phyloP scores from a whole-genome alignment of 2,888 invertebrate species.

The Thecocarcelia acutangulata region DNA sequence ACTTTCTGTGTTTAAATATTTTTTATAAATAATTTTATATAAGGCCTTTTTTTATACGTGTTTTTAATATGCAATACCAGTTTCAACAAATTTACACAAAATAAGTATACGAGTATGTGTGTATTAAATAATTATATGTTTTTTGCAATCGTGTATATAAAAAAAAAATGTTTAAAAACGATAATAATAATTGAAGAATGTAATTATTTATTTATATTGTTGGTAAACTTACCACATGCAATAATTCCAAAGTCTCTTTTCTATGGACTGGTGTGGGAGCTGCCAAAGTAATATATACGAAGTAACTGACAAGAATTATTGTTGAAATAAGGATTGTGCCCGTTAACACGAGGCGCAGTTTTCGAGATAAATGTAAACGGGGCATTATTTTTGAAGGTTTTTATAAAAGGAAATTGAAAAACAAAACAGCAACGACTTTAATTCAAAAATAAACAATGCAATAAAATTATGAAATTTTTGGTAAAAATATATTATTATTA shows the following conservation, averaged over 20 bases:
- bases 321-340: constrained; percentile 75
- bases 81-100: no score
- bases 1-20: no score
- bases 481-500: neutral
- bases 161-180: no score
- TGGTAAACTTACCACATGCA: constrained; percentile 81
- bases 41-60: no score
- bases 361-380: constrained; percentile 78
- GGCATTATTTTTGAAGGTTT: constrained; percentile 74
- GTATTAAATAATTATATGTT: no score
- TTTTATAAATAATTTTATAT: no score
- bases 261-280: neutral
- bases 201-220: no score
- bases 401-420: constrained; percentile 50
- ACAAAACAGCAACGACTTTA: constrained; percentile 8
- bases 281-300: constrained; percentile 73
- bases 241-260: constrained; percentile 76
- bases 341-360: constrained; percentile 79
- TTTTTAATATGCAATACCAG: no score
- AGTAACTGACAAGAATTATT: constrained; percentile 76
- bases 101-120: no score
- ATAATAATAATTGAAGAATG: no score
- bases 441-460: constrained; percentile 19
- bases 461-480: constrained; percentile 6
- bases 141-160: no score